These are phyloP conservation scores for Archips crataeganus DNA, from an alignment of 2,888 invertebrate genomes.

Conservation along the genomic window DNA sequence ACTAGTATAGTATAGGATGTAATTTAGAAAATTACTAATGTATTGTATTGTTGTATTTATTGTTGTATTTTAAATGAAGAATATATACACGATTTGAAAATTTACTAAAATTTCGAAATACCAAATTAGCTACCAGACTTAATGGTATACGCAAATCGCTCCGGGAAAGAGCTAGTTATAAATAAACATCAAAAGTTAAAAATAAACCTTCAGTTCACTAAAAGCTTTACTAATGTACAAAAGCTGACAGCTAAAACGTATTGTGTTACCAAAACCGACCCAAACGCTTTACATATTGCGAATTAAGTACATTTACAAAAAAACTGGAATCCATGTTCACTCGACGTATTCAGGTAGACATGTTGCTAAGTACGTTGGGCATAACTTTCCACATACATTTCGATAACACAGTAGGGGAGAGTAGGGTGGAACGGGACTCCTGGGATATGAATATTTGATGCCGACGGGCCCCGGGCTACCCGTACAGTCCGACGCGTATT, in stretches of 20 bases:
- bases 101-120: too few relatives aligned
- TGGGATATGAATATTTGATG: slow-evolving; percentile 77
- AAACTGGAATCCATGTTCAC: not conserved
- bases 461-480: slow-evolving; percentile 44
- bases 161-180: too few relatives aligned
- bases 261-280: not conserved
- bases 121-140: too few relatives aligned
- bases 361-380: slow-evolving; percentile 27
- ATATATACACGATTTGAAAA: too few relatives aligned
- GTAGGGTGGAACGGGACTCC: slow-evolving; percentile 50
- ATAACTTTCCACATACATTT: slow-evolving; percentile 35
- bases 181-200: not conserved
- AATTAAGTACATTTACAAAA: slow-evolving; percentile 1
- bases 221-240: not conserved
- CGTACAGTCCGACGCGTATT: slow-evolving; percentile 57
- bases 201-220: not conserved
- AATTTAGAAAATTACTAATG: too few relatives aligned
- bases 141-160: too few relatives aligned
- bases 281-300: not conserved
- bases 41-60: too few relatives aligned
- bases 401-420: slow-evolving; percentile 44
- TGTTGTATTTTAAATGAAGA: too few relatives aligned
- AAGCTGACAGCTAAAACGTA: not conserved
- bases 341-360: slow-evolving; percentile 9
- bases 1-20: too few relatives aligned